phyloP scores from a whole-genome alignment of 2,113 vertebrate genomes.

The Agelaius phoeniceus region DNA sequence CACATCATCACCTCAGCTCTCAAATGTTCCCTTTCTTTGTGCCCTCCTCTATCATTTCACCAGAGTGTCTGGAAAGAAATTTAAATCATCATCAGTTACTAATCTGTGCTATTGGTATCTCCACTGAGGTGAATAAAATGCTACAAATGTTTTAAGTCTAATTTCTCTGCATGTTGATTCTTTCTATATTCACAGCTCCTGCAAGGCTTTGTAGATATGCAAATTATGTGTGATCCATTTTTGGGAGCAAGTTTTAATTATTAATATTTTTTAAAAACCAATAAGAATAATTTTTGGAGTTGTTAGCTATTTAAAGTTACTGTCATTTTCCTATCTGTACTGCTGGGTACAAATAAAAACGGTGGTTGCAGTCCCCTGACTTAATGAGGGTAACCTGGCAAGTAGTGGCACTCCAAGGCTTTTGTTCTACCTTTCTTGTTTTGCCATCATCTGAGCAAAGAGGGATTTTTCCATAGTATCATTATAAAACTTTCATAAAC shows the following conservation, averaged over 20 bases:
- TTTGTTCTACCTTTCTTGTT: background rate
- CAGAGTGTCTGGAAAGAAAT: background rate
- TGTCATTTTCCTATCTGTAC: background rate
- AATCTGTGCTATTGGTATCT: background rate
- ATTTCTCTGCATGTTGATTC: background rate
- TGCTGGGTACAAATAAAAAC: background rate
- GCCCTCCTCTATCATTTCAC: background rate
- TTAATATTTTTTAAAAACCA: background rate
- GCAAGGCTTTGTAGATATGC: background rate
- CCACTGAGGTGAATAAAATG: background rate
- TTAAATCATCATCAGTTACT: background rate
- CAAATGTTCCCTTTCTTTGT: background rate
- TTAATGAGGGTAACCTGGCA: background rate
- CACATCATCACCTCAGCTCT: background rate
- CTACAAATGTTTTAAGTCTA: background rate
- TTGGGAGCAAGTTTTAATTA: conserved; percentile 14
- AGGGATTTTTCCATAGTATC: conserved; percentile 1
- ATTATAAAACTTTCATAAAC: conserved; percentile 36
- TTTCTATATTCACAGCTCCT: background rate
- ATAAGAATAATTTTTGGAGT: background rate
- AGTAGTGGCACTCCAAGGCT: background rate
- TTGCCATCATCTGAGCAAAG: background rate
- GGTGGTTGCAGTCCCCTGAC: background rate
- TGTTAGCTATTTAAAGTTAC: background rate
- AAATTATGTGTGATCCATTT: background rate